A percentile compares a stretch with the other conserved stretches of the same genome.
Evolutionary conservation across 2,797 vertebrate genomes (phyloP).

Genomic region (Lateolabrax maculatus): DNA sequence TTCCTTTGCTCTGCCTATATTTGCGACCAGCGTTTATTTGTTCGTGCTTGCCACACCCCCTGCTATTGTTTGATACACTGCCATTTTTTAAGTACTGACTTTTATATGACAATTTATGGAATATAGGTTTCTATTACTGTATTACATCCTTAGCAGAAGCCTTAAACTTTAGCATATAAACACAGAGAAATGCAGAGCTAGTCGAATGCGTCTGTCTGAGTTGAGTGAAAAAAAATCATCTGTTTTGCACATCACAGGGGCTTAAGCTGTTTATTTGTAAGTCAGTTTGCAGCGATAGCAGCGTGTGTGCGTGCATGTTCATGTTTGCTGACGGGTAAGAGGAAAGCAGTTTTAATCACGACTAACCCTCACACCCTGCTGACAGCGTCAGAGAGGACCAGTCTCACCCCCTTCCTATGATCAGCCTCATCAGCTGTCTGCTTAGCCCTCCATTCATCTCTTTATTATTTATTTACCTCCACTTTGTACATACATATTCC

Average conservation of each 20-base stretch:
- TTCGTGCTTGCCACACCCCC: no score
- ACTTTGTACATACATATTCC: conserved; percentile 74
- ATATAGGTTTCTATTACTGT: conserved; percentile 7
- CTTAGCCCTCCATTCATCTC: conserved; percentile 78
- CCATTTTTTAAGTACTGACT: neutral
- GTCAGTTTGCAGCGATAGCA: conserved; percentile 71
- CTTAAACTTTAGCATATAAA: conserved; percentile 43
- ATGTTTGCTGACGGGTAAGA: conserved; percentile 77
- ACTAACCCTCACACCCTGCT: conserved; percentile 78
- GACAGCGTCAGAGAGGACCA: conserved; percentile 77
- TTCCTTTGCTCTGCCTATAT: neutral
- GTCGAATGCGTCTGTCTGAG: conserved; percentile 61
- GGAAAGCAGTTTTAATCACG: conserved; percentile 83
- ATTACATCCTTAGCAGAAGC: conserved; percentile 32
- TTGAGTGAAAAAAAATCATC: conserved; percentile 64
- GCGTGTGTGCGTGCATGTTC: conserved; percentile 22
- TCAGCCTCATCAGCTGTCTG: conserved; percentile 83
- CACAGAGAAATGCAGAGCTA: conserved; percentile 63
- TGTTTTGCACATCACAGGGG: conserved; percentile 81
- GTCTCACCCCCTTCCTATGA: conserved; percentile 73
- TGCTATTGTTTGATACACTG: neutral
- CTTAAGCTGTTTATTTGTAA: conserved; percentile 82
- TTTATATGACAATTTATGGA: neutral
- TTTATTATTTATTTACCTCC: conserved; percentile 82
- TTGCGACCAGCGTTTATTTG: neutral